These are phyloP conservation scores for Donacobius atricapilla DNA, from an alignment of 2,113 vertebrate genomes.

Conservation along the genomic window DNA sequence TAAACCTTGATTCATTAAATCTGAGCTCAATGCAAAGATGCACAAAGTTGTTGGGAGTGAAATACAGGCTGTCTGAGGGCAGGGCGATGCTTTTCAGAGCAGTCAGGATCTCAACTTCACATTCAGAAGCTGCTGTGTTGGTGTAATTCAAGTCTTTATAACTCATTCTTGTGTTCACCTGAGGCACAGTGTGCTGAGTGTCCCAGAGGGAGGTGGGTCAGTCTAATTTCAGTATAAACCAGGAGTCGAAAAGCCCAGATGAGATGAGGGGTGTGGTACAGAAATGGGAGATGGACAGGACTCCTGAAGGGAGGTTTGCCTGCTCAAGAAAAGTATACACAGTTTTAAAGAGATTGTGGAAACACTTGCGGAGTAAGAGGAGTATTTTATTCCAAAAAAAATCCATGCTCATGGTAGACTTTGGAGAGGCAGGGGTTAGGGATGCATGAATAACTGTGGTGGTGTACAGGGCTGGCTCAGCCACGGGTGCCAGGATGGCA, in stretches of 20 bases:
- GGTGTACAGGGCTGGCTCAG: not conserved
- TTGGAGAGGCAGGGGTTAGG: not conserved
- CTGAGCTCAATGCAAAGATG: not conserved
- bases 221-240: not conserved
- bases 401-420: not conserved
- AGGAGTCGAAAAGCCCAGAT: not conserved
- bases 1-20: not conserved
- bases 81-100: not conserved
- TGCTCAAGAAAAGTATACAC: not conserved
- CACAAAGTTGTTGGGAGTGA: not conserved
- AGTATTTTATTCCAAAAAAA: not conserved
- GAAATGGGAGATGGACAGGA: not conserved
- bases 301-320: not conserved
- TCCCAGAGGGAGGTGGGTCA: not conserved
- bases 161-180: not conserved
- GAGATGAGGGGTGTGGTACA: accelerated
- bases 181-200: not conserved
- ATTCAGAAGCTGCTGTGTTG: not conserved
- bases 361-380: not conserved
- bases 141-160: not conserved
- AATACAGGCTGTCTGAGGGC: accelerated
- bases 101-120: not conserved
- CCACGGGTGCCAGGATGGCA: not conserved
- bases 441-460: not conserved
- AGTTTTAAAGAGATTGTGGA: not conserved